Conservation (phyloP, 2,113 vertebrate genomes). For the Rhinoderma darwinii region DNA sequence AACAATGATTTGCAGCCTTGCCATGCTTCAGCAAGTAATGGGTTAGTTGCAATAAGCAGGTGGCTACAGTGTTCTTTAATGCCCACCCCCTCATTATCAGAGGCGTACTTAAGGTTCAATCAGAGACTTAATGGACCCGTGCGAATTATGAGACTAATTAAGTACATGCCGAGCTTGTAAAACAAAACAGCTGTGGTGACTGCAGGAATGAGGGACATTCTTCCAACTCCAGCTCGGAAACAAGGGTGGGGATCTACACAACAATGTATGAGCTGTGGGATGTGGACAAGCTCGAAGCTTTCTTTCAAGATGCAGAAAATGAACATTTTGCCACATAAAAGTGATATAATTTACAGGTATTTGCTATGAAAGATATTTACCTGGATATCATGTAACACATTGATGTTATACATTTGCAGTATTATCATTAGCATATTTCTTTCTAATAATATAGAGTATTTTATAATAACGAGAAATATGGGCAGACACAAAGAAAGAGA, state of each 20-base stretch:
- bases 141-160: conserved; percentile 56
- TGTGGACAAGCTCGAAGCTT: neutral
- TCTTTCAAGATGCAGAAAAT: neutral
- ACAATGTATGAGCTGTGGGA: neutral
- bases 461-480: neutral
- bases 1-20: neutral
- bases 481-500: neutral
- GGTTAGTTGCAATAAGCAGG: conserved; percentile 25
- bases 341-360: neutral
- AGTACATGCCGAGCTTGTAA: conserved; percentile 49
- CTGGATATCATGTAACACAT: neutral
- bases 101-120: conserved; percentile 56
- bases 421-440: neutral
- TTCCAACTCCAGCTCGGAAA: conserved; percentile 20
- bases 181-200: conserved; percentile 52
- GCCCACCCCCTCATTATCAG: conserved; percentile 32
- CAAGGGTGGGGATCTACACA: conserved; percentile 18
- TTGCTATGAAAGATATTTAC: neutral
- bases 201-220: conserved; percentile 44
- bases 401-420: neutral
- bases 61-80: conserved; percentile 16
- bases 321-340: neutral
- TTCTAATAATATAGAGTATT: neutral
- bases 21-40: neutral
- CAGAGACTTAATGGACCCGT: conserved; percentile 52